These are phyloP conservation scores for Aurelia coerulea DNA, from an alignment of 30 jellyfish, hydroid and myxozoan genomes.

Conservation along the genomic window DNA sequence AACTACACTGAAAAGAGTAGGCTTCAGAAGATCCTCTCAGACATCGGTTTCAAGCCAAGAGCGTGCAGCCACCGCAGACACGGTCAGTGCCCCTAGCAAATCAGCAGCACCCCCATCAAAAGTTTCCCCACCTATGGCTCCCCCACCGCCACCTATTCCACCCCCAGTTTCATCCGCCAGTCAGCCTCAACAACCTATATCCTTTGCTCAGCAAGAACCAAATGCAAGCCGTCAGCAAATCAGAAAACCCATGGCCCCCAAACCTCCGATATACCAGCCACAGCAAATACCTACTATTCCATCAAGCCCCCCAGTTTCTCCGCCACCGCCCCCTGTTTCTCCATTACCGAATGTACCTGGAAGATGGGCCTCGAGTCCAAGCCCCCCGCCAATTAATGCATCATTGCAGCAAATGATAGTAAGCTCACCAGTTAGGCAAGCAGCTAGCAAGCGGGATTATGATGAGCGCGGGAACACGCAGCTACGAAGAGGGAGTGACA, in stretches of 20 bases:
- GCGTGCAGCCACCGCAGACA: conserved; percentile 1
- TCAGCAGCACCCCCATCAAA: conserved; percentile 21
- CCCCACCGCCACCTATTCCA: conserved; percentile 61
- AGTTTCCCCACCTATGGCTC: conserved; percentile 17
- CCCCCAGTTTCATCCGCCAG: conserved; percentile 20
- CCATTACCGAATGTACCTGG: background rate
- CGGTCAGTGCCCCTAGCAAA: conserved; percentile 14
- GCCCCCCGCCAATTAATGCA: conserved; percentile 32
- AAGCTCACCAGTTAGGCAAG: conserved; percentile 45
- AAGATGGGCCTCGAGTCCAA: background rate
- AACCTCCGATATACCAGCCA: too few species aligned
- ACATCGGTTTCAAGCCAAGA: conserved; percentile 7
- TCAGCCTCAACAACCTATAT: too few species aligned
- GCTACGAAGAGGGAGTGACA: background rate
- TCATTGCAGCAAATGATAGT: conserved; percentile 21
- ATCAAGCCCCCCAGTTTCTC: too few species aligned
- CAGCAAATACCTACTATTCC: too few species aligned
- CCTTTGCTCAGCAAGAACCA: too few species aligned
- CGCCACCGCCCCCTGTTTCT: conserved; percentile 2
- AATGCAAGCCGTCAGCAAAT: too few species aligned
- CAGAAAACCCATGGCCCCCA: too few species aligned
- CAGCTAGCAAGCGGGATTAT: conserved; percentile 27
- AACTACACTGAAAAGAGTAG: conserved; percentile 54
- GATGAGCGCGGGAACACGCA: conserved; percentile 26
- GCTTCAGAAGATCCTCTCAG: conserved; percentile 43